Conservation (phyloP, 2,797 vertebrate species). For the Huso huso region DNA sequence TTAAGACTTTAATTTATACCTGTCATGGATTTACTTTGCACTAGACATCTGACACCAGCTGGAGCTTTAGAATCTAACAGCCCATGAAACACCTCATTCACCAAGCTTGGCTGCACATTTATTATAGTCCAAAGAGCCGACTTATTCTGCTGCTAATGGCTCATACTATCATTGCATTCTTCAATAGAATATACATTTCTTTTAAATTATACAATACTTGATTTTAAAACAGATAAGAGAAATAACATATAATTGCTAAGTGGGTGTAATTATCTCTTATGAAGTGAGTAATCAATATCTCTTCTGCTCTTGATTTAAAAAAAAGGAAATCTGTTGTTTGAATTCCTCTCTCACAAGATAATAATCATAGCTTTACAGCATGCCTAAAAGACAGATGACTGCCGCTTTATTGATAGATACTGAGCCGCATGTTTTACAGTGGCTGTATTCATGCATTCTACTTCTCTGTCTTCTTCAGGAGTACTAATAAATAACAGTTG, state of each 20-base stretch:
- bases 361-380: slow-evolving; percentile 23
- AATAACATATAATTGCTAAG: slow-evolving; percentile 14
- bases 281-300: slow-evolving; percentile 26
- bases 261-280: slow-evolving; percentile 13
- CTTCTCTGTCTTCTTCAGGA: too few species aligned
- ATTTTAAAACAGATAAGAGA: slow-evolving; percentile 16
- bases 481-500: too few species aligned
- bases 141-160: slow-evolving; percentile 8
- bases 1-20: background rate
- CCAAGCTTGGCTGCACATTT: background rate
- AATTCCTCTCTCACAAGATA: slow-evolving; percentile 15
- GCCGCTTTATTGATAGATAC: too few species aligned
- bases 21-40: background rate
- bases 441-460: too few species aligned
- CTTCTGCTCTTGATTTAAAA: slow-evolving; percentile 3
- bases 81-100: background rate
- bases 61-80: background rate
- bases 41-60: background rate
- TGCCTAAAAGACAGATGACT: background rate
- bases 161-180: background rate
- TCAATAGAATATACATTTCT: slow-evolving; percentile 1
- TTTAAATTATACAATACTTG: slow-evolving; percentile 11
- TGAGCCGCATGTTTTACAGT: too few species aligned
- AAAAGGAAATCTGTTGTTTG: slow-evolving; percentile 9
- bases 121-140: slow-evolving; percentile 11